Base-by-base conservation (phyloP, 2,113 vertebrate genomes). In the Petromus typicus region DNA sequence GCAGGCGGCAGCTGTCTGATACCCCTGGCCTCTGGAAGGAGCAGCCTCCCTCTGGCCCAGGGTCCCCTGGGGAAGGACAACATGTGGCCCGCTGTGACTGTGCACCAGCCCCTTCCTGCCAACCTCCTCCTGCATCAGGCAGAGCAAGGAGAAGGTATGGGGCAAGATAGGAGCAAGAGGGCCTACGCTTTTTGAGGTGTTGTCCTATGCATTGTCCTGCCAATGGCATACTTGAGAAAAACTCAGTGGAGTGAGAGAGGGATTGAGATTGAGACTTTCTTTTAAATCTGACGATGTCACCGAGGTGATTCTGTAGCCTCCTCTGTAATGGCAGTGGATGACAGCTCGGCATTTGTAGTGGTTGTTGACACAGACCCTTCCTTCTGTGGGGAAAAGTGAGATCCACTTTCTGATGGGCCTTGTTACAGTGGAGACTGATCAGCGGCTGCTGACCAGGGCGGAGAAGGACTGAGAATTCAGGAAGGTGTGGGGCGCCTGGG, bases 381-480 rank as follows among this genome's bases (percentile, higher is more conserved):
- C 11, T 95, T 96, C 78, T 9, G 32, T 30, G 59, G 75, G 22
- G 45, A 54, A 51, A 90, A 92, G 86, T 66, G 59, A 93, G 63
- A 37, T n/a, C 27, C 3, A 3, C 76, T 80, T 96, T 56, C 83
- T 59, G 84, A 30, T 30, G 32, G 90, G 54, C 27, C 54, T 82
- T 89, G 92, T 93, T 93, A 83, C 48, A 48, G n/a, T 25, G 51
- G 82, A 96, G 90, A 85, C 59, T 12, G 95, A 94, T 87, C 63
- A 12, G 20, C 40, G 18, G 56, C 63, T 37, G 67, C 61, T 63
- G 71, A 43, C 17, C 30, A 0, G 67, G 79, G 23, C 71, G 5
- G 92, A 96, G 63, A 64, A 63, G 12, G 54, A 40, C 20, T 86
- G 73, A 84, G 76, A 94, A n/a, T 4, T 6, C 32, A 1, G 34